A percentile compares a stretch with the other conserved stretches of the same genome.
Conservation (phyloP, 2,113 vertebrate species). For the Leptodactylus fuscus region DNA sequence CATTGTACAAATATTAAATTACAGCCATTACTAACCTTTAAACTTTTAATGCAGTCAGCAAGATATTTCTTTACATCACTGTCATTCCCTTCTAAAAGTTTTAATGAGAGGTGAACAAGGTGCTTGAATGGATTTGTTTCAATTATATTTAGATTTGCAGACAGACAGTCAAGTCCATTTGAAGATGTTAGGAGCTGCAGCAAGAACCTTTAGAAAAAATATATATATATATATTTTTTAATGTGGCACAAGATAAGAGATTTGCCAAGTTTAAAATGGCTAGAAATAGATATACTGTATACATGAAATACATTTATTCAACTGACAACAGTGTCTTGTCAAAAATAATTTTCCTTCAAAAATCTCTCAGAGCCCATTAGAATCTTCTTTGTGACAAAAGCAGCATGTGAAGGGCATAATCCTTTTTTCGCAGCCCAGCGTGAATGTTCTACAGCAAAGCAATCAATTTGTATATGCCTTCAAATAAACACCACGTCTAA, state of each 20-base stretch:
- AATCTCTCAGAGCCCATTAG: background rate
- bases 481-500: slow-evolving; percentile 31
- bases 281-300: background rate
- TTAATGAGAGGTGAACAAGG: slow-evolving; percentile 56
- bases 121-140: slow-evolving; percentile 57
- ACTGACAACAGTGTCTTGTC: background rate
- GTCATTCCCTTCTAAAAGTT: slow-evolving; percentile 48
- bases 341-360: background rate
- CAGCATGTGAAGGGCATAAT: slow-evolving; percentile 43
- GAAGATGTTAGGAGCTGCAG: slow-evolving; percentile 40
- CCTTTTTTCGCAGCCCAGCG: slow-evolving; percentile 1
- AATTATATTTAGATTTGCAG: slow-evolving; percentile 43
- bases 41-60: slow-evolving; percentile 29
- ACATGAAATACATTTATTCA: background rate
- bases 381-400: slow-evolving; percentile 33
- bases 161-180: slow-evolving; percentile 8
- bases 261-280: background rate
- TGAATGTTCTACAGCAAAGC: slow-evolving; percentile 25
- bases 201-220: slow-evolving; percentile 12
- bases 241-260: too few relatives aligned
- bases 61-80: slow-evolving; percentile 40
- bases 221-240: background rate
- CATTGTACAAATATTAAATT: too few relatives aligned
- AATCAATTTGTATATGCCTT: slow-evolving; percentile 39
- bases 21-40: slow-evolving; percentile 28